Evolutionary conservation across 1,140 invertebrate species (phyloP), one percentile per base, ranked within the genome.

Genomic region (Coboldia fuscipes): DNA sequence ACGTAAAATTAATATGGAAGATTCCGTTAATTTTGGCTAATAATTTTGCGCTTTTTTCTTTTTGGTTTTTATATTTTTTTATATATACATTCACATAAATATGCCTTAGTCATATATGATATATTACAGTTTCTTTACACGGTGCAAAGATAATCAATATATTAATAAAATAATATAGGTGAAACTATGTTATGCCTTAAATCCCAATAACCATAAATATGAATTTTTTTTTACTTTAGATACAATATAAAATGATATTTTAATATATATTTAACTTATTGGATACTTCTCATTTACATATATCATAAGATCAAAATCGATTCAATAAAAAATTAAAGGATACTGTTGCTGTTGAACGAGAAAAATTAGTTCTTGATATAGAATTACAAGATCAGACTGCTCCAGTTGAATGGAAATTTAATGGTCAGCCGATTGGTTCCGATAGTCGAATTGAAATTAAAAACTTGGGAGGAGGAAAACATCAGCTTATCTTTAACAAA

Each of bases 291-390:
- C 21, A 36, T 43, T 41, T 47, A 56, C 57, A 3, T 49, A 90
- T n/a, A n/a, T n/a, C n/a, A n/a, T n/a, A n/a, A n/a, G 84, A 93
- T 61, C 73, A 78, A 43, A 93, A 96, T 59, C 75, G 83, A 41
- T 94, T 97, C 63, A 86, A 89, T 54, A 94, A 96, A 61, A 93
- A 93, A 61, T 67, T 97, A 4, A 85, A 92, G 52, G 88, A 96
- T 54, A 89, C 80, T 3, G 77, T 76, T 41, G 79, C 71, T 18
- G 70, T 92, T 44, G 90, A 97, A 59, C 70, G 84, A 41, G 83
- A 93, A 44, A 84, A 81, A 42, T 60, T 90, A 9, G 72, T 88
- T 4, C 59, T 97, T 2, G 89, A 96, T 48, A 68, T 92, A 24
- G 86, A 94, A 58, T 63, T 96, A 9, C 82, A 90, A 53, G 93